Conservation (phyloP, 2,113 vertebrate genomes). For the Bos javanicus region DNA sequence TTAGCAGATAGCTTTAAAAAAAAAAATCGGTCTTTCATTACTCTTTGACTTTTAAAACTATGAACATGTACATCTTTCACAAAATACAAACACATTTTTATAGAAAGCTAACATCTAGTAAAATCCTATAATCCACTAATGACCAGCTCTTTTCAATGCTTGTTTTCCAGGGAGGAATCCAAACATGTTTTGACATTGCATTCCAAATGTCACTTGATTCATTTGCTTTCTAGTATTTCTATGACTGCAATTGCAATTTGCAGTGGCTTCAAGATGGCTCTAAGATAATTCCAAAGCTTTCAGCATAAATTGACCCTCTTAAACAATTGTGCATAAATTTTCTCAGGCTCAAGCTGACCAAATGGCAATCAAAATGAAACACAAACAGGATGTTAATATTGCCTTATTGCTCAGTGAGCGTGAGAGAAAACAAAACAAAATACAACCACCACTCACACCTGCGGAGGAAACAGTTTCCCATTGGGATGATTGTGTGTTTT, state of each 20-base stretch:
- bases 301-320: constrained; percentile 23
- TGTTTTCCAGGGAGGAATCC: not conserved
- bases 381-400: not conserved
- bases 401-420: not conserved
- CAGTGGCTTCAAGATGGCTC: not conserved
- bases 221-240: constrained; percentile 25
- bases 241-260: constrained; percentile 38
- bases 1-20: not conserved
- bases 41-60: not conserved
- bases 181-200: not conserved
- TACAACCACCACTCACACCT: not conserved
- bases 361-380: not conserved
- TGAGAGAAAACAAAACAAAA: not conserved
- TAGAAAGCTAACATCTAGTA: not conserved
- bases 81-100: constrained; percentile 19
- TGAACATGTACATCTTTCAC: not conserved
- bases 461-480: not conserved
- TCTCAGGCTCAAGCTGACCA: not conserved
- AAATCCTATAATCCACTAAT: constrained; percentile 3
- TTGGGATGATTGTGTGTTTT: not conserved
- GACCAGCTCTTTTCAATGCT: not conserved
- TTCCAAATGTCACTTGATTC: not conserved
- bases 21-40: not conserved
- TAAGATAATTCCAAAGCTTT: constrained; percentile 53
- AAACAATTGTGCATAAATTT: not conserved